phyloP scores from a whole-genome alignment of 2,113 vertebrate species.

The Thalassarche chlororhynchos region DNA sequence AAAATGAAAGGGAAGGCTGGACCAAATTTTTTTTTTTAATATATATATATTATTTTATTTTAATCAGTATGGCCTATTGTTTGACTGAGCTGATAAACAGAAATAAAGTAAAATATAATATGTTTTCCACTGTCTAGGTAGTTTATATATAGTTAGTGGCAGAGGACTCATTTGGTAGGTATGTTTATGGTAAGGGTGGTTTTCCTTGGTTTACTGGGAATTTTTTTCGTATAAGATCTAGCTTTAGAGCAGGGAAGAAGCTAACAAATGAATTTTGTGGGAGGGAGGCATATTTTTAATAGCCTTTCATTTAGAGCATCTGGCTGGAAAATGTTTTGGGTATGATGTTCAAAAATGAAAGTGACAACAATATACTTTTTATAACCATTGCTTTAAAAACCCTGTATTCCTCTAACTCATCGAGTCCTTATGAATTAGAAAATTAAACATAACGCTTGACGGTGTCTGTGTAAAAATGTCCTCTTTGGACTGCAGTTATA shows the following conservation, averaged over 20 bases:
- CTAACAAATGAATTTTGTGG: not conserved
- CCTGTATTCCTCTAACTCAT: not conserved
- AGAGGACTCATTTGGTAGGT: not conserved
- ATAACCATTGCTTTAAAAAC: not conserved
- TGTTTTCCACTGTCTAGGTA: not conserved
- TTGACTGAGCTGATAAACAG: not conserved
- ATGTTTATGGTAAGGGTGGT: not conserved
- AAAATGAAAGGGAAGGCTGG: not conserved
- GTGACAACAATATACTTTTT: not conserved
- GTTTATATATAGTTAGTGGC: not conserved
- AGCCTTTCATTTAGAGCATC: not conserved
- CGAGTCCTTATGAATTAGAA: not conserved
- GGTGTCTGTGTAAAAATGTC: not conserved
- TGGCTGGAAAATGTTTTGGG: constrained; percentile 3
- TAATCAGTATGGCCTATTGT: not conserved
- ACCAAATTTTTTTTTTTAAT: not conserved
- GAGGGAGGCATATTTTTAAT: not conserved
- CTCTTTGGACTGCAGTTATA: not conserved
- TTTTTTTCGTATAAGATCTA: not conserved
- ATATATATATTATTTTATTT: not conserved
- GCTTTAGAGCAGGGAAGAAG: not conserved
- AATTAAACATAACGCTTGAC: not conserved
- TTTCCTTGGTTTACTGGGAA: not conserved
- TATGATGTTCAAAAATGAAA: not conserved
- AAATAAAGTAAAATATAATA: not conserved